Evolutionary conservation across 2,888 invertebrate species (phyloP).

Genomic region (Eulithis prunata): DNA sequence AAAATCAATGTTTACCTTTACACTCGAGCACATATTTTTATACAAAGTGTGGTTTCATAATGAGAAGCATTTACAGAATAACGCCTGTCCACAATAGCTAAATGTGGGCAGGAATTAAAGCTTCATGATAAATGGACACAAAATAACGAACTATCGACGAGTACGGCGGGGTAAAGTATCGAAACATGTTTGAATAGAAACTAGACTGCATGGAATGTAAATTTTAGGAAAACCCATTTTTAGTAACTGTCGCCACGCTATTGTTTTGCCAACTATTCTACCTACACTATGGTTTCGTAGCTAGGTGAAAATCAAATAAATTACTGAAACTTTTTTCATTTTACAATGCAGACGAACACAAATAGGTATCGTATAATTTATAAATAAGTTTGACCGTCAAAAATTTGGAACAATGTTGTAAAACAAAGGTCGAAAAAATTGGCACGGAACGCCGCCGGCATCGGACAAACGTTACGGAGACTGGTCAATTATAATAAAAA

Average conservation of each 20-base stretch:
- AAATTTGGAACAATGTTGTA: slow-evolving; percentile 71
- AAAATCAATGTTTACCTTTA: slow-evolving; percentile 83
- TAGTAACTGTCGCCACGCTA: slow-evolving; percentile 8
- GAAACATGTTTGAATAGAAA: background rate
- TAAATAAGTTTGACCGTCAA: slow-evolving; percentile 77
- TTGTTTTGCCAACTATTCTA: slow-evolving; percentile 32
- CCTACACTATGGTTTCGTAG: background rate
- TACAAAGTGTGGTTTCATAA: slow-evolving; percentile 81
- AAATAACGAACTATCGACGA: slow-evolving; percentile 17
- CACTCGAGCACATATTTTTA: slow-evolving; percentile 81
- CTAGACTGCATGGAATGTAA: slow-evolving; percentile 1
- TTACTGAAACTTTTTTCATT: slow-evolving; percentile 16
- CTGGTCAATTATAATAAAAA: slow-evolving; percentile 60
- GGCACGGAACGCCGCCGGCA: slow-evolving; percentile 61
- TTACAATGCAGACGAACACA: slow-evolving; percentile 13
- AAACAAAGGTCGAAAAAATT: slow-evolving; percentile 76
- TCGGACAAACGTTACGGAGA: slow-evolving; percentile 46
- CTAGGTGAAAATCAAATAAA: slow-evolving; percentile 14
- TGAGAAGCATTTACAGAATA: slow-evolving; percentile 81
- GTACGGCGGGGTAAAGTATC: slow-evolving; percentile 56
- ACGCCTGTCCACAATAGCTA: slow-evolving; percentile 78
- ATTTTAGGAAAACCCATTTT: slow-evolving; percentile 2
- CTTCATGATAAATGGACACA: slow-evolving; percentile 70
- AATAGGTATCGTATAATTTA: slow-evolving; percentile 46
- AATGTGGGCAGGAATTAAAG: slow-evolving; percentile 76